A percentile compares a stretch with the other conserved stretches of the same genome.
Conservation (phyloP, 2,888 invertebrate species). For the Cryptosula pallasiana region DNA sequence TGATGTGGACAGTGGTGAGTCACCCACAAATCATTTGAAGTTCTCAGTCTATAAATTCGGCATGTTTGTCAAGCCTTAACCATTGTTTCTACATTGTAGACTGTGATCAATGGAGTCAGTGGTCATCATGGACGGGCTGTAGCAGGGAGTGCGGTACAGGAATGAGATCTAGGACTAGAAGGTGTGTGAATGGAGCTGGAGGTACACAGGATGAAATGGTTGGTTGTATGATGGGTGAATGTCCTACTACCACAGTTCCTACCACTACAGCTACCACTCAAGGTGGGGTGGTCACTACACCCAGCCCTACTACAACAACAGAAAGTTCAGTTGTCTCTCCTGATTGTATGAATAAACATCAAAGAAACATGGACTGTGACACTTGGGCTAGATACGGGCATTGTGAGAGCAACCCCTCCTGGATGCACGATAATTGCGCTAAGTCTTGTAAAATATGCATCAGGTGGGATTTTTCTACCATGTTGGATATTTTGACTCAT, state of each 20-base stretch:
- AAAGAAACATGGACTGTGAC: constrained; percentile 11
- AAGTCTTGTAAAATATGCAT: constrained; percentile 24
- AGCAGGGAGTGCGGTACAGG: constrained; percentile 13
- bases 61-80: no score
- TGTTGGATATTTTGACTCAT: not conserved
- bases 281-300: not conserved
- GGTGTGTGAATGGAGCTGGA: not conserved
- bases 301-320: not conserved
- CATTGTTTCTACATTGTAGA: not conserved
- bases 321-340: not conserved
- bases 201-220: constrained; percentile 12
- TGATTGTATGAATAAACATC: constrained; percentile 18
- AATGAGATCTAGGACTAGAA: constrained; percentile 11
- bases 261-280: not conserved
- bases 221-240: constrained; percentile 6
- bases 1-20: not conserved
- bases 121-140: constrained; percentile 19
- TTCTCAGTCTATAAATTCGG: no score
- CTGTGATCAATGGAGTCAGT: constrained; percentile 2
- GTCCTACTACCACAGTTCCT: not conserved
- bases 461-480: no score
- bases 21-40: no score
- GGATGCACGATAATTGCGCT: constrained; percentile 24
- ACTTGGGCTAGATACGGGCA: constrained; percentile 20
- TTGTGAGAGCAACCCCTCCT: constrained; percentile 22